Evolutionary conservation across 2,113 vertebrate genomes (phyloP).

Genomic region (Manacus vitellinus): DNA sequence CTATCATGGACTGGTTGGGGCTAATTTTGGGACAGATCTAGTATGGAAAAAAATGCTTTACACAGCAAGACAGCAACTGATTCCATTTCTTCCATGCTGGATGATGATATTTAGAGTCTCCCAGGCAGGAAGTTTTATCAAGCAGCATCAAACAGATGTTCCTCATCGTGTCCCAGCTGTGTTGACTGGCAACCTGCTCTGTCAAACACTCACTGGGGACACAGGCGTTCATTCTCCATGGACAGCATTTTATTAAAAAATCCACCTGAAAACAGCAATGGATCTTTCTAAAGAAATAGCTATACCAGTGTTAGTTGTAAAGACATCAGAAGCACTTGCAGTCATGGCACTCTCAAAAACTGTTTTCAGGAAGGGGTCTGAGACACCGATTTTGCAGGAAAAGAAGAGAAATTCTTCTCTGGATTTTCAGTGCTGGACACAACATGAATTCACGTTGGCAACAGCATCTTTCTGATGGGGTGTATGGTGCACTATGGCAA

Average conservation of each 20-base stretch:
- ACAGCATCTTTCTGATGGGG: neutral
- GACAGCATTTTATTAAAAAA: neutral
- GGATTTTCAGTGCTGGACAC: neutral
- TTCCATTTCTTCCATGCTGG: neutral
- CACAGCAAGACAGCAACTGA: neutral
- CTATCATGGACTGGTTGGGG: neutral
- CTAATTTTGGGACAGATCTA: constrained; percentile 38
- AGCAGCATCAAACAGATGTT: constrained; percentile 25
- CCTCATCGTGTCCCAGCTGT: neutral
- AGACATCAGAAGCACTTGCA: neutral
- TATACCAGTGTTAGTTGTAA: neutral
- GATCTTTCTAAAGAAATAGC: neutral
- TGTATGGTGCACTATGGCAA: accelerated
- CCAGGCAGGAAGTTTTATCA: neutral
- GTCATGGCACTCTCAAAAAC: neutral
- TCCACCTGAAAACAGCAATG: neutral
- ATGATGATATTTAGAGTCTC: neutral
- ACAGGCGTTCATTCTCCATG: accelerated
- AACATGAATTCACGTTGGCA: neutral
- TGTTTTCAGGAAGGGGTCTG: accelerated
- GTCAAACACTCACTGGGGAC: neutral
- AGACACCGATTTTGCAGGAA: neutral
- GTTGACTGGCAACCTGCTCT: neutral
- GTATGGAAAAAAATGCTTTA: constrained; percentile 38
- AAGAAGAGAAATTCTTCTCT: neutral